phyloP scores from a whole-genome alignment of 2,113 vertebrate genomes.

The Myiozetetes cayanensis region DNA sequence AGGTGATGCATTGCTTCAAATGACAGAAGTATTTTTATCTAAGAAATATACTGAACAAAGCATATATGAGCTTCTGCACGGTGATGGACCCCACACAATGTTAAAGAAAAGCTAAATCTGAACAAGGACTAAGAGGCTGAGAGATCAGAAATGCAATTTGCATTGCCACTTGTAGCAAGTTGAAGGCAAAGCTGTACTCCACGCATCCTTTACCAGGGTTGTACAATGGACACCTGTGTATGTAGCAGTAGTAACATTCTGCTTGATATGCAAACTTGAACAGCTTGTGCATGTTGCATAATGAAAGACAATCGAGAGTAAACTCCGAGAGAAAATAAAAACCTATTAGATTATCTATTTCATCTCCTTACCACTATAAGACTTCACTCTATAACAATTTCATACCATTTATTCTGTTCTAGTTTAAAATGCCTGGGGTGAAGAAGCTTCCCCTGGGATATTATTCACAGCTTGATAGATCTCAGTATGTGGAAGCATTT shows the following conservation, averaged over 20 bases:
- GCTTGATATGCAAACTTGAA: neutral
- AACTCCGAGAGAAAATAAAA: conserved; percentile 12
- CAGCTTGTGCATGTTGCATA: neutral
- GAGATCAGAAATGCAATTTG: neutral
- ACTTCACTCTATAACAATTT: conserved; percentile 22
- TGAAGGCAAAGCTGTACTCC: fast-evolving
- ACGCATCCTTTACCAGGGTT: neutral
- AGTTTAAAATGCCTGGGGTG: neutral
- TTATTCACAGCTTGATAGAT: conserved; percentile 27
- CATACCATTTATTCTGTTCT: conserved; percentile 1
- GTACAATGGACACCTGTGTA: fast-evolving
- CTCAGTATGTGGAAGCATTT: conserved; percentile 3
- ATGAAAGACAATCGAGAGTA: neutral
- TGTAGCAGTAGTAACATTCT: neutral
- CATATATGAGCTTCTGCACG: neutral
- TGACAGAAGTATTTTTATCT: neutral
- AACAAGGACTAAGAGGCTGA: neutral
- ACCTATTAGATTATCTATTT: neutral
- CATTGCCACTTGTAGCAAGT: neutral
- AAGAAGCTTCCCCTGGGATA: conserved; percentile 31
- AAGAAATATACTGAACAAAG: neutral
- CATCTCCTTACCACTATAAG: neutral
- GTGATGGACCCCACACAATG: neutral
- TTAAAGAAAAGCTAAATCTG: neutral
- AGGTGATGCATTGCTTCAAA: neutral